Evolutionary conservation across 2,888 invertebrate species (phyloP), one percentile per base, ranked within the genome.

Genomic region (Eupithecia pulchellata): DNA sequence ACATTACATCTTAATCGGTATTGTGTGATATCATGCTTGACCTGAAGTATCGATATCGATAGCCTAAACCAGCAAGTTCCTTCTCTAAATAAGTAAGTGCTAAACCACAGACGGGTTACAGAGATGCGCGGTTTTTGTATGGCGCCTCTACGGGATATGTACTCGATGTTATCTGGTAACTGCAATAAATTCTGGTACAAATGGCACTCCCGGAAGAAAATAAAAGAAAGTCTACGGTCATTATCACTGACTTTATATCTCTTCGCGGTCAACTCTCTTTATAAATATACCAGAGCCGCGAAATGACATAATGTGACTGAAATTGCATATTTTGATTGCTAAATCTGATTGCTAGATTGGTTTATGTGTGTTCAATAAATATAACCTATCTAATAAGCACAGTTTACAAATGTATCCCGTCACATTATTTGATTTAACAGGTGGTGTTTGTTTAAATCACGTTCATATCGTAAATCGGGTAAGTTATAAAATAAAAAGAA

Each of bases 391-490:
- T 72, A 66, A 71, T 69, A 69, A 11, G 39, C 14, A 72, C 67
- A 64, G 39, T 55, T 71, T 74, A 77, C 74, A 75, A 65, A 72
- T 77, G 71, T 77, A 68, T 62, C 60, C 47, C 69, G 74, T 66
- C 72, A 64, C 61, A 64, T 71, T 77, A 71, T 68, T 69, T 73
- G 63, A 65, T 55, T 63, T 68, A 61, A 32, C 13, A 20, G 1
- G 4, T 25, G 25, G 25, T 60, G 13, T 62, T 42, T 58, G 30
- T 61, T 61, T 68, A 14, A 64, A 27, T 67, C 57, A 64, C 47
- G 55, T 39, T 17, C 17, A 36, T 32, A 58, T 64, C 25, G 58
- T 64, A 27, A 58, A 57, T 52, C 25, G 11, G 20, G 1, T 4
- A 29, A 17, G 0, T 6, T 6, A 57, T 57, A 17, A 57, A 29